These are phyloP conservation scores for Tragulus kanchil DNA, from an alignment of 2,113 vertebrate species.

Conservation along the genomic window DNA sequence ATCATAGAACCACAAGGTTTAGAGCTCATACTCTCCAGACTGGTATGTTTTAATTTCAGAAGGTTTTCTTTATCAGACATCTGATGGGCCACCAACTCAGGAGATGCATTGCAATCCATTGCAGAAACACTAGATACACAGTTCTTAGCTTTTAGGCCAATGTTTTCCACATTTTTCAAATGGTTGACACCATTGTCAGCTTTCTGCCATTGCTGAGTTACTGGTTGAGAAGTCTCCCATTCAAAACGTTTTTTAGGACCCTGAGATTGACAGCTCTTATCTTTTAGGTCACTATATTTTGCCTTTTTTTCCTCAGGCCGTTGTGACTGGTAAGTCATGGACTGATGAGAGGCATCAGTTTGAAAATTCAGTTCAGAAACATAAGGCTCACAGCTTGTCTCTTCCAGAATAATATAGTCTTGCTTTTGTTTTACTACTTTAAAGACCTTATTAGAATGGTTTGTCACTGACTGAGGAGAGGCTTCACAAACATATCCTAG, in stretches of 20 bases:
- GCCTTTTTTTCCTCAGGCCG: too few species aligned
- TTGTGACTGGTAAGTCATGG: slow-evolving; percentile 57
- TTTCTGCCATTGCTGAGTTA: slow-evolving; percentile 76
- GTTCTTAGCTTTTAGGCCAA: slow-evolving; percentile 86
- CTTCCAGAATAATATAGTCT: slow-evolving; percentile 86
- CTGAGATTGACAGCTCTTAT: slow-evolving; percentile 86
- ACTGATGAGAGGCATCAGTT: slow-evolving; percentile 69
- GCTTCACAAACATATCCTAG: slow-evolving; percentile 46
- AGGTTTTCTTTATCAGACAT: slow-evolving; percentile 83
- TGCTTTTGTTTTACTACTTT: slow-evolving; percentile 90
- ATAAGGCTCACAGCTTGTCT: slow-evolving; percentile 81
- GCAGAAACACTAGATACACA: slow-evolving; percentile 88
- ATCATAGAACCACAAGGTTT: slow-evolving; percentile 81
- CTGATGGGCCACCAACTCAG: slow-evolving; percentile 83
- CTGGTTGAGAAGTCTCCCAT: slow-evolving; percentile 68
- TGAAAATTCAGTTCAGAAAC: slow-evolving; percentile 85
- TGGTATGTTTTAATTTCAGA: slow-evolving; percentile 87
- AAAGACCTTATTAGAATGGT: slow-evolving; percentile 82
- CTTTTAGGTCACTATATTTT: slow-evolving; percentile 84
- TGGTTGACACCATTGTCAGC: slow-evolving; percentile 80
- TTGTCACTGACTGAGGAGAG: slow-evolving; percentile 78
- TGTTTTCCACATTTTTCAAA: slow-evolving; percentile 85
- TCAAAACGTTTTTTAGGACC: slow-evolving; percentile 81
- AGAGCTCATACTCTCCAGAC: slow-evolving; percentile 83
- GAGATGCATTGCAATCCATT: slow-evolving; percentile 86